These are phyloP conservation scores for Scopus umbretta DNA, from an alignment of 2,113 vertebrate genomes.

Conservation along the genomic window DNA sequence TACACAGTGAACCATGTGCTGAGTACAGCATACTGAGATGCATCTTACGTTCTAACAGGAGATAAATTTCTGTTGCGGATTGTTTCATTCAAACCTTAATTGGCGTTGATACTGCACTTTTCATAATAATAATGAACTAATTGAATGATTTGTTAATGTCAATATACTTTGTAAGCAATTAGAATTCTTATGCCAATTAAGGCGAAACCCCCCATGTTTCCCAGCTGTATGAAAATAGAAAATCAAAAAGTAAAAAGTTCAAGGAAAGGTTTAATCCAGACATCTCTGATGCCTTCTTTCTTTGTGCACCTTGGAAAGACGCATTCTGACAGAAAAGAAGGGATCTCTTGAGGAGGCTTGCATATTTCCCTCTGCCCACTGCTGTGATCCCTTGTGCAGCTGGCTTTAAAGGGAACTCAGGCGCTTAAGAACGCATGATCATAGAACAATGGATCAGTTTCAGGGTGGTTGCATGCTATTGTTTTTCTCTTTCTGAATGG, in stretches of 20 bases:
- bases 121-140: neutral
- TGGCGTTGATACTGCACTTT: neutral
- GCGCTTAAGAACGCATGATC: neutral
- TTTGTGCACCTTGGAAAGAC: neutral
- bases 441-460: neutral
- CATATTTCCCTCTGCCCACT: neutral
- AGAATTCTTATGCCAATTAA: neutral
- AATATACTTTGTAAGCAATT: neutral
- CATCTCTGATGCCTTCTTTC: neutral
- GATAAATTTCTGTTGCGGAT: neutral
- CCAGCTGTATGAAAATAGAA: neutral
- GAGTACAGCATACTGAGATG: neutral
- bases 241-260: neutral
- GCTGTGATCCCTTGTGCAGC: neutral
- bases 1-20: neutral
- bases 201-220: neutral
- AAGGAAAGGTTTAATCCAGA: neutral
- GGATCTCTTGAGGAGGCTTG: neutral
- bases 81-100: neutral
- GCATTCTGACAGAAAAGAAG: neutral
- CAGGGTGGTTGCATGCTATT: neutral
- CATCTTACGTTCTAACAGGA: accelerated
- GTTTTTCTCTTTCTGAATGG: neutral
- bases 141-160: neutral
- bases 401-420: neutral